phyloP scores from a whole-genome alignment of 2,888 invertebrate genomes.

The Amblyjoppa proteus region DNA sequence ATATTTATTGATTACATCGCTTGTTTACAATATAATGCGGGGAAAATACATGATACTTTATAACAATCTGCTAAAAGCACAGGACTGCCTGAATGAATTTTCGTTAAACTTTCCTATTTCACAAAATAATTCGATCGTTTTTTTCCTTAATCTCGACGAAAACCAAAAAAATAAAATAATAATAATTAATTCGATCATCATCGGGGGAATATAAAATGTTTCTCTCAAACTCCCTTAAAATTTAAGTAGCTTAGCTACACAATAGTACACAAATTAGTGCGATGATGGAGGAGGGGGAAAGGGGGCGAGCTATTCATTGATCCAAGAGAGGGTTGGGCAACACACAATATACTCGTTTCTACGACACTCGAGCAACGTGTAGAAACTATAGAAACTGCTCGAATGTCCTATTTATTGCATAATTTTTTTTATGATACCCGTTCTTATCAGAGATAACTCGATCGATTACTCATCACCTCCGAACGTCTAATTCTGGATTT shows the following conservation, averaged over 20 bases:
- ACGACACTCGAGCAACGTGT: constrained; percentile 35
- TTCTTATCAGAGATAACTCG: not conserved
- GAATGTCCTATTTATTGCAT: constrained; percentile 8
- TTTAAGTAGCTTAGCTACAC: not conserved
- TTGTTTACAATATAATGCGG: constrained; percentile 76
- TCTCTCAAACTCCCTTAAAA: constrained; percentile 10
- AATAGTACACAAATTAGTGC: not conserved
- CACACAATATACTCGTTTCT: not conserved
- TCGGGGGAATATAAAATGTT: constrained; percentile 12
- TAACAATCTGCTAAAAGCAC: constrained; percentile 59
- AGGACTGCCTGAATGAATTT: constrained; percentile 29
- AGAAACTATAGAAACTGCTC: not conserved
- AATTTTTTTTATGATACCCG: not conserved
- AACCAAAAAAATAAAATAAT: not conserved
- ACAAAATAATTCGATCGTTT: constrained; percentile 12
- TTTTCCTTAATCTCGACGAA: constrained; percentile 17
- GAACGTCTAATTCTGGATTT: not conserved
- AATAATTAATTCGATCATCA: constrained; percentile 7
- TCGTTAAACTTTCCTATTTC: constrained; percentile 17
- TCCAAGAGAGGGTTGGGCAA: not conserved
- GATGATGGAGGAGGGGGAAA: not conserved
- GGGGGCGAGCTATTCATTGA: constrained; percentile 4
- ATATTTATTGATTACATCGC: constrained; percentile 80
- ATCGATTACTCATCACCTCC: not conserved
- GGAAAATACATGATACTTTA: constrained; percentile 69